These are phyloP conservation scores for Pseudomugil tenellus DNA, from an alignment of 2,797 vertebrate species.

Conservation along the genomic window DNA sequence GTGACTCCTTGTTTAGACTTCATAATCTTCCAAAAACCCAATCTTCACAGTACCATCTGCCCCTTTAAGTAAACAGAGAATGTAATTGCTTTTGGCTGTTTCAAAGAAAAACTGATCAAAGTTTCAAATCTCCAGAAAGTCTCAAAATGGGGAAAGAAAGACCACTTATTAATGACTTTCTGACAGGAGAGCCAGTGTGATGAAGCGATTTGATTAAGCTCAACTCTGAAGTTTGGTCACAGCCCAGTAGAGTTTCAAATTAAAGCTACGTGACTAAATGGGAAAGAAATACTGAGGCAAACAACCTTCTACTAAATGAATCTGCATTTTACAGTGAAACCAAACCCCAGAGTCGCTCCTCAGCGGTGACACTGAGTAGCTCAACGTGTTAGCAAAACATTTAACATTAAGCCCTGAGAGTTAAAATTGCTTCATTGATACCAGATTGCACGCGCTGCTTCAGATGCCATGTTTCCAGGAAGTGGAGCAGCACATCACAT, in stretches of 20 bases:
- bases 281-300: not conserved
- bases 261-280: not conserved
- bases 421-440: conserved; percentile 27
- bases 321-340: not conserved
- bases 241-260: conserved; percentile 18
- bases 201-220: conserved; percentile 35
- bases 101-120: conserved; percentile 43
- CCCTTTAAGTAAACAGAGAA: conserved; percentile 1
- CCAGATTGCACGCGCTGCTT: not conserved
- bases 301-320: not conserved
- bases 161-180: conserved; percentile 45
- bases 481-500: conserved; percentile 14
- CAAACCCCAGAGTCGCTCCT: not conserved
- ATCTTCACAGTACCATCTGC: conserved; percentile 34
- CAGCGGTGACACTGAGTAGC: not conserved
- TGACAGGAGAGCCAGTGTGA: conserved; percentile 12
- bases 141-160: conserved; percentile 15
- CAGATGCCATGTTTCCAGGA: not conserved
- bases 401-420: not conserved
- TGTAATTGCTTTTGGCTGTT: conserved; percentile 41
- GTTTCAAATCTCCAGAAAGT: conserved; percentile 33
- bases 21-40: conserved; percentile 47
- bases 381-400: not conserved
- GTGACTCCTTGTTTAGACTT: conserved; percentile 32
- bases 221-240: conserved; percentile 26